These are phyloP conservation scores for Notamacropus eugenii DNA, from an alignment of 2,797 vertebrate species.

Conservation along the genomic window DNA sequence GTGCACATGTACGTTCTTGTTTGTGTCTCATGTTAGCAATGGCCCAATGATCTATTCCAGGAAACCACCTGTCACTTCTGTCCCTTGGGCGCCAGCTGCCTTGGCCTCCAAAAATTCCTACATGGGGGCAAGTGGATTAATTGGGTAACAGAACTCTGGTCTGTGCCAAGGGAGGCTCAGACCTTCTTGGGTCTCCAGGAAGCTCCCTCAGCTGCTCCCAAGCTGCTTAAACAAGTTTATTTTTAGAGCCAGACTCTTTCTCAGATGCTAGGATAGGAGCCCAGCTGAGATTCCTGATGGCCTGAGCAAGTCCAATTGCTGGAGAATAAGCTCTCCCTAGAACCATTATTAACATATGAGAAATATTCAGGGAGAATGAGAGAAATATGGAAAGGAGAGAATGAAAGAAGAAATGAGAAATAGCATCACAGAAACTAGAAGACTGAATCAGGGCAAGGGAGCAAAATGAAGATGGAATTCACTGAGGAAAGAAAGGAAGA, in stretches of 20 bases:
- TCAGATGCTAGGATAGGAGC: constrained; percentile 71
- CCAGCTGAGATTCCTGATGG: constrained; percentile 53
- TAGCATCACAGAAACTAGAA: not conserved
- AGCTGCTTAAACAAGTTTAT: constrained; percentile 73
- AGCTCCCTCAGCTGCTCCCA: constrained; percentile 22
- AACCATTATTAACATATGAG: not conserved
- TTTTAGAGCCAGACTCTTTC: constrained; percentile 79
- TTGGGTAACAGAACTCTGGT: not conserved
- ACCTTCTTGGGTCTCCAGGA: not conserved
- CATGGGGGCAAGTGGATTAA: not conserved
- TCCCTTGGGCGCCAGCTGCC: constrained; percentile 40
- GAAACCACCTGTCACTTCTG: constrained; percentile 59
- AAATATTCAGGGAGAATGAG: not conserved
- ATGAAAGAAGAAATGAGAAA: not conserved
- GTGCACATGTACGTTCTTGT: not conserved
- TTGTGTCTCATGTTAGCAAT: not conserved
- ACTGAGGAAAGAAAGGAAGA: not conserved
- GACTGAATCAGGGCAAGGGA: not conserved
- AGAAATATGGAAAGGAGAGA: not conserved
- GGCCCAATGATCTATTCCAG: constrained; percentile 54
- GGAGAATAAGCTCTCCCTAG: not conserved
- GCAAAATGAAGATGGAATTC: not conserved
- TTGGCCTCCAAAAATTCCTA: not conserved
- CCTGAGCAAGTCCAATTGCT: constrained; percentile 33
- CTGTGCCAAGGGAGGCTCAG: not conserved